A percentile compares a stretch with the other conserved stretches of the same genome.
phyloP scores from a whole-genome alignment of 2,797 vertebrate species.

The Danio albolineatus region DNA sequence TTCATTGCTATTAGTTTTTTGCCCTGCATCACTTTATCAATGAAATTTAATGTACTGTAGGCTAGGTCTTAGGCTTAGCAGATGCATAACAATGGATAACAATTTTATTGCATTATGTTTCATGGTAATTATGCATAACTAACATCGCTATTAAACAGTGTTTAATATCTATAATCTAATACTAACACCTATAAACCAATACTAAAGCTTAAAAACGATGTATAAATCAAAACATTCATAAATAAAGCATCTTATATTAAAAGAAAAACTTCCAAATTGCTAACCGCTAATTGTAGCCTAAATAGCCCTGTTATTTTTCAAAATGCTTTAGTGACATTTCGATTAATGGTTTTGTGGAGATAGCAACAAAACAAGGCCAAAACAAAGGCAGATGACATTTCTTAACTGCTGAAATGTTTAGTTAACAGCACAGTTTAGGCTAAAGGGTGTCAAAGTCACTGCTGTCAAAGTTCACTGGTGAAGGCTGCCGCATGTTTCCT shows the following conservation, averaged over 20 bases:
- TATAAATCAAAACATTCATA: neutral
- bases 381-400: conserved; percentile 13
- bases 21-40: too few relatives aligned
- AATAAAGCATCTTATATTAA: neutral
- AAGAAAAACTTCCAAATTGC: neutral
- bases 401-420: neutral
- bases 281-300: neutral
- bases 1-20: too few relatives aligned
- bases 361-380: conserved; percentile 46
- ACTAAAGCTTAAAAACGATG: neutral
- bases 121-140: too few relatives aligned
- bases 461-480: conserved; percentile 57
- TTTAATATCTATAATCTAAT: too few relatives aligned
- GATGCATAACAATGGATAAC: too few relatives aligned
- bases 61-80: too few relatives aligned
- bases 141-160: too few relatives aligned
- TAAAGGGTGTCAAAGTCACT: conserved; percentile 34
- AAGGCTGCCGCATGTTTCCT: conserved; percentile 68
- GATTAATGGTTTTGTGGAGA: conserved; percentile 46
- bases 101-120: too few relatives aligned
- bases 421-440: conserved; percentile 23
- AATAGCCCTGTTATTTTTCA: neutral
- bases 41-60: too few relatives aligned
- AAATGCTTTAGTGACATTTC: conserved; percentile 10
- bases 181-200: too few relatives aligned